These are phyloP conservation scores for Didymodactylos carnosus DNA, from an alignment of 2,888 invertebrate genomes.

Conservation along the genomic window DNA sequence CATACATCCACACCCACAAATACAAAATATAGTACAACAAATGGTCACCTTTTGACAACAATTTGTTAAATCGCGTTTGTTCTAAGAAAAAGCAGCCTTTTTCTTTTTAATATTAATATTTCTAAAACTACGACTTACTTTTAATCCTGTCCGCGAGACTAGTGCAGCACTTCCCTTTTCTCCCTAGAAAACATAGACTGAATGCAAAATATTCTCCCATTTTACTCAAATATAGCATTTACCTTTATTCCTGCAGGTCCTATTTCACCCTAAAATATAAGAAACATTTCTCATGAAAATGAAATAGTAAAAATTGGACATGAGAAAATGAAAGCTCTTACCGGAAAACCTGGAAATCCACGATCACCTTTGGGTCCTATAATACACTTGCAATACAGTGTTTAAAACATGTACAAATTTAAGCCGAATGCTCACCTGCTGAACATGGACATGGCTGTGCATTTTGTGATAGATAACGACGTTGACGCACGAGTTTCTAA, in stretches of 20 bases:
- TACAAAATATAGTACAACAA: too few species aligned
- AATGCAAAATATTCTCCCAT: too few species aligned
- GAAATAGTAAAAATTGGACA: not conserved
- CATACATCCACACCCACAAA: too few species aligned
- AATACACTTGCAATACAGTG: not conserved
- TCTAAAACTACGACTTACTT: not conserved
- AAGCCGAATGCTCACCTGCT: not conserved
- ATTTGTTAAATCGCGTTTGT: too few species aligned
- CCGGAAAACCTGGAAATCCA: not conserved
- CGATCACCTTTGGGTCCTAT: not conserved
- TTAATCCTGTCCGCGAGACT: not conserved
- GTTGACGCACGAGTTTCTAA: not conserved
- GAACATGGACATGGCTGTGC: not conserved
- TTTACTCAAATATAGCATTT: too few species aligned
- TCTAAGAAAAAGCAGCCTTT: too few species aligned
- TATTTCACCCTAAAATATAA: not conserved
- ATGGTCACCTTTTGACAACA: too few species aligned
- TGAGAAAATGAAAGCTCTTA: too few species aligned
- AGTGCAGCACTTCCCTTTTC: not conserved
- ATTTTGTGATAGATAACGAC: not conserved
- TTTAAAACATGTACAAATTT: not conserved
- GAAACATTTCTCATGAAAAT: not conserved
- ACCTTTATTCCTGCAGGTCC: not conserved
- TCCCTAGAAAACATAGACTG: too few species aligned
- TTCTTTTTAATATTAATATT: not conserved